phyloP scores from a whole-genome alignment of 2,113 vertebrate genomes.

The Brevimyrus niger region DNA sequence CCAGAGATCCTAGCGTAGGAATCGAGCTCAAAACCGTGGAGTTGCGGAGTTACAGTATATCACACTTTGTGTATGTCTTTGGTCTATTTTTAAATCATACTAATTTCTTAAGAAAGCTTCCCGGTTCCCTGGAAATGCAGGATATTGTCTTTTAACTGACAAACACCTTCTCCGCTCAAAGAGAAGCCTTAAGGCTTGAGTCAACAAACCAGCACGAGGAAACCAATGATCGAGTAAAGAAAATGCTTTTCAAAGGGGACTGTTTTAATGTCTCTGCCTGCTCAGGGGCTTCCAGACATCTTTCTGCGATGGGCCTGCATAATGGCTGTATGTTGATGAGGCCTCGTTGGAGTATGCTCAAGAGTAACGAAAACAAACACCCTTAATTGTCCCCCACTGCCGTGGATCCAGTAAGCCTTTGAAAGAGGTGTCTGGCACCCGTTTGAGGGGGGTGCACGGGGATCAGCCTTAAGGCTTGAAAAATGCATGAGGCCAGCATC shows the following conservation, averaged over 20 bases:
- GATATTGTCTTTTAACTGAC: background rate
- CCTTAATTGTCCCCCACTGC: background rate
- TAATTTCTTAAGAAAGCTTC: background rate
- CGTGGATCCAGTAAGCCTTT: background rate
- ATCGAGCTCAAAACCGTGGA: background rate
- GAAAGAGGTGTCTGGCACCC: background rate
- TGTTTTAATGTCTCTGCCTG: background rate
- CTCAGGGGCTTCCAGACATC: background rate
- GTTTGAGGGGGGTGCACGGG: background rate
- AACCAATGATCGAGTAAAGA: background rate
- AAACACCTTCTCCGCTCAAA: background rate
- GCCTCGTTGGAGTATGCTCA: background rate
- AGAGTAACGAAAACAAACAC: background rate
- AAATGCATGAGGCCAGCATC: background rate
- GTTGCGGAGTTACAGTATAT: background rate
- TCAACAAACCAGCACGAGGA: background rate
- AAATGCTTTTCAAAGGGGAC: background rate
- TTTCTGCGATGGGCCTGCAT: background rate
- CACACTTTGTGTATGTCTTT: background rate
- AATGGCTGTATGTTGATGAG: background rate
- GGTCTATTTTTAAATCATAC: background rate
- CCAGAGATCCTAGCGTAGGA: background rate
- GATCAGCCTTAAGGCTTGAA: background rate
- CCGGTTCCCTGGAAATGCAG: background rate
- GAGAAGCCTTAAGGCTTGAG: background rate